phyloP scores from a whole-genome alignment of 2,113 vertebrate species.

The Ammodytes dubius region DNA sequence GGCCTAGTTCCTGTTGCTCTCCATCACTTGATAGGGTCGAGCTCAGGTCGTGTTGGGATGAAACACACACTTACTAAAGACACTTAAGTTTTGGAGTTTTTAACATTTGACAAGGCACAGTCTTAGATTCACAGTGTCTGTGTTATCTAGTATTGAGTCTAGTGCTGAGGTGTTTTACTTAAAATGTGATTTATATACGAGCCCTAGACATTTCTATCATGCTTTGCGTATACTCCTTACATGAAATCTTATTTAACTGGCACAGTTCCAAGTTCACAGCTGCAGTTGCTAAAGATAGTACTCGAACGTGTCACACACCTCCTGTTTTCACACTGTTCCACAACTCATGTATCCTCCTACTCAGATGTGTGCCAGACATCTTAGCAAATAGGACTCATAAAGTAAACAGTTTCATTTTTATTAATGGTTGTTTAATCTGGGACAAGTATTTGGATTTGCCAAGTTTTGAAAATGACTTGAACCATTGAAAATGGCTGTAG shows the following conservation, averaged over 20 bases:
- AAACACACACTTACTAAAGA: background rate
- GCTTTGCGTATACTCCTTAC: background rate
- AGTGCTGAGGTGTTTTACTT: too few relatives aligned
- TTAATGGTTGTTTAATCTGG: slow-evolving; percentile 10
- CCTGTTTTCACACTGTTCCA: background rate
- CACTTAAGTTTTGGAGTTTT: slow-evolving; percentile 12
- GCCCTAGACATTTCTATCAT: background rate
- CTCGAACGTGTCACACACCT: background rate
- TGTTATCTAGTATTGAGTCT: too few relatives aligned
- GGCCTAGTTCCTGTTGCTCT: slow-evolving; percentile 55
- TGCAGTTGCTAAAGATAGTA: background rate
- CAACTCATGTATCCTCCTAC: background rate
- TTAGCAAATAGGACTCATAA: background rate
- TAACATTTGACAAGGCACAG: slow-evolving; percentile 9
- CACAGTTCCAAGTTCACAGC: background rate
- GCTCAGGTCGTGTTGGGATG: slow-evolving; percentile 45
- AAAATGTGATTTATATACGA: background rate
- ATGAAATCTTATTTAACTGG: background rate
- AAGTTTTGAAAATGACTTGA: background rate
- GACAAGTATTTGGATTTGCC: background rate
- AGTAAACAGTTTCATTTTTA: background rate
- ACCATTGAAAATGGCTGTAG: background rate
- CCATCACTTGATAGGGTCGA: slow-evolving; percentile 47
- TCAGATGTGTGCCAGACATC: background rate
- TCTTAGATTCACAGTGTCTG: background rate